Conservation (phyloP, 1,140 invertebrate genomes). For the Tetramorium simillimum region DNA sequence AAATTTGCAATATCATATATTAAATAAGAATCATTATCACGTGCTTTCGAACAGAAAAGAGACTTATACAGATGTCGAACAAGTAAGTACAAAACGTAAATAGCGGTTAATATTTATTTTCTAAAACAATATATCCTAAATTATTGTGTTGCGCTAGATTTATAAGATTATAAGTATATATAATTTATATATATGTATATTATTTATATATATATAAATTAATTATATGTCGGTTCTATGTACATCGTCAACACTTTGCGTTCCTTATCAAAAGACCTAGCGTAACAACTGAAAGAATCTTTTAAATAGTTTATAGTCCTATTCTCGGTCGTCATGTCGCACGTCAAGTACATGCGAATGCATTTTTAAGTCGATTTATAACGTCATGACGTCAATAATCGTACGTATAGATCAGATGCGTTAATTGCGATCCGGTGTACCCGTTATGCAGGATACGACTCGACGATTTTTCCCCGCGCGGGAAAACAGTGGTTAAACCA, state of each 20-base stretch:
- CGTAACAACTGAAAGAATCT: slow-evolving; percentile 11
- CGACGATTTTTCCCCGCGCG: background rate
- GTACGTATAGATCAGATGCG: background rate
- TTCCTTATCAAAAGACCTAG: slow-evolving; percentile 46
- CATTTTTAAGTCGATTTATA: background rate
- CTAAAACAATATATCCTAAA: slow-evolving; percentile 47
- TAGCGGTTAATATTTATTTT: slow-evolving; percentile 49
- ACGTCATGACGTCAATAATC: slow-evolving; percentile 19
- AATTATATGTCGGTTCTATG: slow-evolving; percentile 23
- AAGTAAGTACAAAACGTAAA: slow-evolving; percentile 3
- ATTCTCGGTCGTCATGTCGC: background rate
- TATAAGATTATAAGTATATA: slow-evolving; percentile 11
- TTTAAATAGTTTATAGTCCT: background rate
- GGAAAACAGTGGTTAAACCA: background rate
- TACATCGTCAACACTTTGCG: slow-evolving; percentile 30
- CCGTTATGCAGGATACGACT: background rate
- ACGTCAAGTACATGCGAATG: background rate
- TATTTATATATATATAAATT: slow-evolving; percentile 36
- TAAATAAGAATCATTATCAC: background rate
- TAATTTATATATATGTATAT: background rate
- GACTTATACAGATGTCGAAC: background rate
- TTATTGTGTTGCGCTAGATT: slow-evolving; percentile 7
- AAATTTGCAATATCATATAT: background rate
- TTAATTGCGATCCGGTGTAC: background rate
- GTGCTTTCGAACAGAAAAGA: background rate